These are phyloP conservation scores for Strigamia crassipes DNA, from an alignment of 2,888 invertebrate species.

Conservation along the genomic window DNA sequence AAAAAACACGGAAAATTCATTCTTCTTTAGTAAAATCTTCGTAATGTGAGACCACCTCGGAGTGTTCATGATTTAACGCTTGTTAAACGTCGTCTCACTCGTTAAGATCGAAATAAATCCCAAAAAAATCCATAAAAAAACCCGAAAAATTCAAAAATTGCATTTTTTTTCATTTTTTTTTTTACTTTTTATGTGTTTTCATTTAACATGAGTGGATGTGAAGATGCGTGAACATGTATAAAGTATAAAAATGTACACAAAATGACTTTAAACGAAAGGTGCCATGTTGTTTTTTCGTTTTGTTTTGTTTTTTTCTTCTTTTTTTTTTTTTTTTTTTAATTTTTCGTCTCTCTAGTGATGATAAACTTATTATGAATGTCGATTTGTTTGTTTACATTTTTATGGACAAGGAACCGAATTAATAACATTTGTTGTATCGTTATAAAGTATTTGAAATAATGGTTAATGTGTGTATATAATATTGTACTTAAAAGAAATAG, in stretches of 20 bases:
- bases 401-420: slow-evolving; percentile 27
- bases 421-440: not conserved
- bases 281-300: not conserved
- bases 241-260: not conserved
- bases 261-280: not conserved
- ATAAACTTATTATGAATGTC: not conserved
- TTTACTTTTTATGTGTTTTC: not conserved
- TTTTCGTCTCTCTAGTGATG: not conserved
- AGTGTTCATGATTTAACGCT: not conserved
- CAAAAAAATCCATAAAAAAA: not conserved
- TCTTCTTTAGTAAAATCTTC: not conserved
- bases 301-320: not conserved
- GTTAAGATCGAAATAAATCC: not conserved
- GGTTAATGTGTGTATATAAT: slow-evolving; percentile 10
- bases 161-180: not conserved
- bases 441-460: not conserved
- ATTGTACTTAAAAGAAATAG: slow-evolving; percentile 16
- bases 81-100: not conserved
- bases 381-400: not conserved
- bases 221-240: not conserved
- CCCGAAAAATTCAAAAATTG: not conserved
- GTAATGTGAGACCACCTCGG: not conserved
- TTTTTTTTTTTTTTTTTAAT: not conserved
- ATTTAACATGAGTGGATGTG: not conserved
- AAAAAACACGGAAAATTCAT: not conserved